A percentile compares a stretch with the other conserved stretches of the same genome.
These are phyloP conservation scores for Temnothorax ravouxi DNA, from an alignment of 2,888 invertebrate genomes.

Conservation along the genomic window DNA sequence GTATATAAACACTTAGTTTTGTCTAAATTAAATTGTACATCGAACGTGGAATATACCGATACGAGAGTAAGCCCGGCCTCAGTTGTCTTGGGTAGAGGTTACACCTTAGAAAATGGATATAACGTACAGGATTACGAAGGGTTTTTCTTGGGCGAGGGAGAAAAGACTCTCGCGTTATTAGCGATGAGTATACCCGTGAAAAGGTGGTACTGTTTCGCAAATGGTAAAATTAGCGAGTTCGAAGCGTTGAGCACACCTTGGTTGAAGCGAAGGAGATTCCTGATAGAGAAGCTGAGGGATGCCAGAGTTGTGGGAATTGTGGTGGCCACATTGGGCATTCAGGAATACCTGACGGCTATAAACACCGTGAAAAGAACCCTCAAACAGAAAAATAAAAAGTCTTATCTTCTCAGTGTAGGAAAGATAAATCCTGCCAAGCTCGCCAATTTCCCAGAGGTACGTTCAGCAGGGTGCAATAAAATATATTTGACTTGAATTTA, in stretches of 20 bases:
- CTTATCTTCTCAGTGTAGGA: conserved; percentile 97
- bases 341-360: conserved; percentile 92
- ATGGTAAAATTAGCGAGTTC: conserved; percentile 83
- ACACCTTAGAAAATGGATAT: conserved; percentile 75
- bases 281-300: conserved; percentile 97
- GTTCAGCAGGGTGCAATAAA: not conserved
- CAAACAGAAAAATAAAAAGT: conserved; percentile 93
- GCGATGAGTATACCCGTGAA: conserved; percentile 87
- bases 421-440: conserved; percentile 98
- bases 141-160: conserved; percentile 90
- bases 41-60: conserved; percentile 76
- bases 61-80: conserved; percentile 58
- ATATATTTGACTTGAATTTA: conserved; percentile 5
- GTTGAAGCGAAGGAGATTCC: conserved; percentile 93
- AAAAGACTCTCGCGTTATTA: conserved; percentile 90
- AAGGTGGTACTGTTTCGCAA: conserved; percentile 89
- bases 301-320: conserved; percentile 95
- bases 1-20: conserved; percentile 73
- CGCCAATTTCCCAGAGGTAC: conserved; percentile 96
- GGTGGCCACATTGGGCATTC: conserved; percentile 95
- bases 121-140: conserved; percentile 88
- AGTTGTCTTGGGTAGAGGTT: conserved; percentile 80
- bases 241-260: conserved; percentile 88
- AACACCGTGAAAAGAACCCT: conserved; percentile 90
- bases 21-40: conserved; percentile 78